A percentile compares a stretch with the other conserved stretches of the same genome.
These are phyloP conservation scores for Pterobdella sp. DNA, from an alignment of 2,888 invertebrate genomes.

Conservation along the genomic window DNA sequence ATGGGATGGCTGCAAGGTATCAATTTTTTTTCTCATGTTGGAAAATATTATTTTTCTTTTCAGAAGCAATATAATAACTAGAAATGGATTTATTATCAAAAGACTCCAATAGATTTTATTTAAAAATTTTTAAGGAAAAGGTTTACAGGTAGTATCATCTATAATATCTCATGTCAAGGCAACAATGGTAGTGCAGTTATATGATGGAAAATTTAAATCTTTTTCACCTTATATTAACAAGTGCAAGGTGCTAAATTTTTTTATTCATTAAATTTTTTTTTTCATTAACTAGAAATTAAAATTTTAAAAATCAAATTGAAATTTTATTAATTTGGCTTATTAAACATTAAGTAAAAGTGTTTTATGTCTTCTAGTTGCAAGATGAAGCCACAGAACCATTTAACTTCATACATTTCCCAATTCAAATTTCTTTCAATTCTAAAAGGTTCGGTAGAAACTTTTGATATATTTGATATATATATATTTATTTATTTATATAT, in stretches of 20 bases:
- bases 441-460: neutral
- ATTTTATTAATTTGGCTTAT: no score
- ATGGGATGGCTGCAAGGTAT: conserved; percentile 31
- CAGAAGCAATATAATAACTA: no score
- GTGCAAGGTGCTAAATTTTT: no score
- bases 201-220: neutral
- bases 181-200: neutral
- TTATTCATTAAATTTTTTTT: no score
- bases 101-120: neutral
- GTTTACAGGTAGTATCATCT: neutral
- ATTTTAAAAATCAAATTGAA: no score
- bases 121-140: neutral
- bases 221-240: no score
- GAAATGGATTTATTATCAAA: no score
- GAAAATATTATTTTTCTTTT: no score
- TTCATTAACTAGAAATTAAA: no score
- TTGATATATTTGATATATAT: neutral
- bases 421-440: neutral
- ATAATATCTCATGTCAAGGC: neutral
- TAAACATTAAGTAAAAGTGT: no score
- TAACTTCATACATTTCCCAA: neutral
- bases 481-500: neutral
- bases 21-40: neutral
- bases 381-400: no score
- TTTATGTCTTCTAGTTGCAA: no score